Percentiles rank a stretch among this genome's conserved stretches.
Conservation (phyloP, 1,140 invertebrate genomes). For the Penaeus vannamei region DNA sequence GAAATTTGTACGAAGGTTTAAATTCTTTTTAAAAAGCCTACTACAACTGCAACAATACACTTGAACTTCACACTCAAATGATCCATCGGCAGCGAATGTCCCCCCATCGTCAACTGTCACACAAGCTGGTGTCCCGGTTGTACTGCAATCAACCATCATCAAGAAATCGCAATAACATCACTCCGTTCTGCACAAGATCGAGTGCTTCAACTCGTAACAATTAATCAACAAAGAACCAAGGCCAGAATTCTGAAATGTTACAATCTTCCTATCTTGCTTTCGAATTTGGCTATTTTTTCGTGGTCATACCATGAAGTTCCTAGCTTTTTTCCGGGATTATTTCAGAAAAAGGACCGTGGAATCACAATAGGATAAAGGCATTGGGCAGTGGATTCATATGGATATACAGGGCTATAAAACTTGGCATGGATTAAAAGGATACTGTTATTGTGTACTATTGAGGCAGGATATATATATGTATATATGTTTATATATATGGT, state of each 20-base stretch:
- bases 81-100: conserved; percentile 42
- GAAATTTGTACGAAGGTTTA: conserved; percentile 3
- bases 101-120: conserved; percentile 29
- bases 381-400: conserved; percentile 39
- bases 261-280: background rate
- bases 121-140: conserved; percentile 62
- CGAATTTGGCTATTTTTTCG: conserved; percentile 8
- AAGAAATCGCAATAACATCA: conserved; percentile 31
- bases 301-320: background rate
- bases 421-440: conserved; percentile 38
- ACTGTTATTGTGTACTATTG: conserved; percentile 32
- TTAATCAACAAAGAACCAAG: conserved; percentile 51
- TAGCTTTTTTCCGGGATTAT: conserved; percentile 5
- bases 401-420: conserved; percentile 30
- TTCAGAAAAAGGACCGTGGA: conserved; percentile 43
- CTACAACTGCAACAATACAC: conserved; percentile 25
- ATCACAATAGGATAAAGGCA: conserved; percentile 37
- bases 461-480: conserved; percentile 30
- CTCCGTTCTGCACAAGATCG: conserved; percentile 26
- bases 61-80: conserved; percentile 52
- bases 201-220: conserved; percentile 49
- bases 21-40: too few relatives aligned
- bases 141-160: conserved; percentile 31
- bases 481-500: background rate
- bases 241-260: conserved; percentile 43